phyloP scores from a whole-genome alignment of 2,113 vertebrate genomes.

The Oxygymnocypris stewartii region DNA sequence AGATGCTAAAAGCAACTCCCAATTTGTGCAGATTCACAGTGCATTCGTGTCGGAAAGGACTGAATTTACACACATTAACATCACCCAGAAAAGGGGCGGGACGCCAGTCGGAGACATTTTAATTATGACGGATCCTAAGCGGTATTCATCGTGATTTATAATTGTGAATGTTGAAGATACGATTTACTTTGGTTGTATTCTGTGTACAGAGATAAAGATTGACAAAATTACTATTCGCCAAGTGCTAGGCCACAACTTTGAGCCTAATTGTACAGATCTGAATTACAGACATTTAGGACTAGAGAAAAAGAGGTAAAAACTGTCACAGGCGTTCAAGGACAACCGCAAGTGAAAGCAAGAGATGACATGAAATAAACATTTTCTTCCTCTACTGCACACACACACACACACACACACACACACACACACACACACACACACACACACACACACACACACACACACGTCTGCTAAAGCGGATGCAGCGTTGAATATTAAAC shows the following conservation, averaged over 20 bases:
- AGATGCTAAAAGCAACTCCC: not conserved
- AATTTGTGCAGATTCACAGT: not conserved
- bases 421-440: too few relatives aligned
- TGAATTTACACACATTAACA: not conserved
- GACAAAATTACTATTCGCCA: not conserved
- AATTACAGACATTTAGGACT: slow-evolving; percentile 1
- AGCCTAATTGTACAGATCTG: slow-evolving; percentile 7
- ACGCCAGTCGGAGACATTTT: not conserved
- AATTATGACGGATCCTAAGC: not conserved
- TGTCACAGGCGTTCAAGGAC: slow-evolving; percentile 3
- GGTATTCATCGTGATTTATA: not conserved
- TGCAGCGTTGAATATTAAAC: slow-evolving; percentile 4
- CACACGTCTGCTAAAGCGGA: not conserved
- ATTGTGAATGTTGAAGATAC: not conserved
- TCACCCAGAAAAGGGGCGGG: not conserved
- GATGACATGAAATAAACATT: slow-evolving; percentile 23
- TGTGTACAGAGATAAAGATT: not conserved
- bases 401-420: not conserved
- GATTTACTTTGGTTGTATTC: not conserved
- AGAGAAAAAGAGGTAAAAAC: not conserved
- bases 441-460: too few relatives aligned
- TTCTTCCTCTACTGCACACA: not conserved
- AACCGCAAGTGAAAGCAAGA: slow-evolving; percentile 5
- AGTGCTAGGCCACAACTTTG: not conserved
- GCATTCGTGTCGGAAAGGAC: not conserved